Conservation (phyloP, 2,888 invertebrate species). For the Baronia brevicornis region DNA sequence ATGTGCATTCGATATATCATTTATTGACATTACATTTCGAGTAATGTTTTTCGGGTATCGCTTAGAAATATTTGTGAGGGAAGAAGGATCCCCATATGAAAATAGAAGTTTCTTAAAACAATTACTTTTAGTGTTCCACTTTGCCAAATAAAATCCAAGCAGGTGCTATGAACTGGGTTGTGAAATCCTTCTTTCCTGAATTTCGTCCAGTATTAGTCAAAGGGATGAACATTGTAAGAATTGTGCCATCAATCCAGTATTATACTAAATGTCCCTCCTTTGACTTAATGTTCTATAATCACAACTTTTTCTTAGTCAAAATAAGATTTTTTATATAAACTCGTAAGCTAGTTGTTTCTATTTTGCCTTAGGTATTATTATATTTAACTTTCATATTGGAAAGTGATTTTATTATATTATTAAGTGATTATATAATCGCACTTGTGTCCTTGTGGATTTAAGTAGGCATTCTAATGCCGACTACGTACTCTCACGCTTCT, state of each 20-base stretch:
- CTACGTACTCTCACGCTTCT: conserved; percentile 68
- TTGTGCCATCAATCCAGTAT: conserved; percentile 73
- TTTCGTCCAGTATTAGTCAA: conserved; percentile 72
- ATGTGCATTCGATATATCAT: conserved; percentile 51
- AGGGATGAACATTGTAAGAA: conserved; percentile 61
- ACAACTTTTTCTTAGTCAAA: conserved; percentile 72
- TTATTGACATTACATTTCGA: conserved; percentile 28
- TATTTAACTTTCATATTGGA: conserved; percentile 67
- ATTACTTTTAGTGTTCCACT: conserved; percentile 31
- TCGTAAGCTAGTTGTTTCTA: conserved; percentile 70
- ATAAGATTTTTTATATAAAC: conserved; percentile 68
- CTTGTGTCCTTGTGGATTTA: conserved; percentile 76
- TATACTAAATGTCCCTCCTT: conserved; percentile 61
- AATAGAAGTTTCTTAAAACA: conserved; percentile 7
- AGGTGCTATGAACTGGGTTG: conserved; percentile 70
- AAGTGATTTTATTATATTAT: conserved; percentile 49
- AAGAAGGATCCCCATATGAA: conserved; percentile 57
- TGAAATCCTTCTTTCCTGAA: conserved; percentile 69
- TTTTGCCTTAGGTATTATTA: conserved; percentile 68
- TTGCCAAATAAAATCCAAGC: conserved; percentile 43
- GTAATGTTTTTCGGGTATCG: conserved; percentile 44
- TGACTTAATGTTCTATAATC: conserved; percentile 65
- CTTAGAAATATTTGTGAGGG: conserved; percentile 46
- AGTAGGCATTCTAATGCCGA: conserved; percentile 47
- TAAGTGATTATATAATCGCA: conserved; percentile 57